Base-by-base conservation (phyloP, 2,113 vertebrate species). In the Notothenia rossii region DNA sequence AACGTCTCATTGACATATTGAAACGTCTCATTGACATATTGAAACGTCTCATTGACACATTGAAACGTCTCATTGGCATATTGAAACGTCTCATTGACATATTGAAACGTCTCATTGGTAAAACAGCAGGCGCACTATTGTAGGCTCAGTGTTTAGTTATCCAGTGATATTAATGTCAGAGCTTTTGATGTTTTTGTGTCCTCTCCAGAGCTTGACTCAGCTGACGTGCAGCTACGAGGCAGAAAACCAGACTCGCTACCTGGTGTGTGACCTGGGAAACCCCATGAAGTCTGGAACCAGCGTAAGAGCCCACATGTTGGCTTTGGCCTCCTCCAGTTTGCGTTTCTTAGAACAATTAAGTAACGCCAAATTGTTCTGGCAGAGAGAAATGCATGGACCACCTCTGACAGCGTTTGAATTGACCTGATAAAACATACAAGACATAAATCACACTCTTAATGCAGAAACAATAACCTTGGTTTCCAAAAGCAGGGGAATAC, bases 251-350 rank as follows among this genome's bases (percentile, higher is more conserved):
- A 96, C 96, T 58, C 94, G 94, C 22, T 91, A 91, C 33, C 93
- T 96, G 0, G 74, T 95, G 74, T 97, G 96, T 84, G 95, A 97
- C 91, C 94, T 97, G 85, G 96, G 96, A 83, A 97, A 97, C 92
- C 96, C 96, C 78, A 96, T 97, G 96, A 96, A 96, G 89, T 91
- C 96, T 17, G 95, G 95, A 20, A 88, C 95, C 79, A 96, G 89
- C 43, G 96, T 97, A 90, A 96, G 96, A 85, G 18, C 56, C 49
- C 67, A 68, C 51, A 69, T 65, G 62, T 67, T 80, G 43, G 60
- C 56, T 72, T 80, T 86, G 55, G 58, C 50, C 15, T 14, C 56
- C n/a, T 60, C 49, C 43, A 49, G 13, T 33, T 60, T 67, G 66
- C 79, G 45, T 54, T 48, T 77, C 33, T 70, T 68, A 20, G 68